Base-by-base conservation (phyloP, 2,888 invertebrate genomes). In the Coelinius sp. region DNA sequence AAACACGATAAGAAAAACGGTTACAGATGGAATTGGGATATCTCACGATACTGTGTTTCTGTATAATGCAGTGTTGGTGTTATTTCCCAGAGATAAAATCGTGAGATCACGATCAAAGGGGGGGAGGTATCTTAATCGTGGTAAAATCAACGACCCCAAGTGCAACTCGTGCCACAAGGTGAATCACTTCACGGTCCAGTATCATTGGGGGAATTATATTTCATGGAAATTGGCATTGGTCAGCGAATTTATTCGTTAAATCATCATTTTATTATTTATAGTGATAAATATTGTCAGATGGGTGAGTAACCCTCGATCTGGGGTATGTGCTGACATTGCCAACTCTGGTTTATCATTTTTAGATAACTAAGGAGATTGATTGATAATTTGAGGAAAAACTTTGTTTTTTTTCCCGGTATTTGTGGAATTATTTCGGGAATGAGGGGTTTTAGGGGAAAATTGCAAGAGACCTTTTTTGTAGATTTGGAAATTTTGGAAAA, bases 101-200 rank as follows among this genome's bases (percentile, higher is more conserved):
- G 41, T 41, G 25, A 38, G 63, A 63, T 63, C 63, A 63, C 63
- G 63, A 63, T 63, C 63, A 24, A 17, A 10, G 38, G 41, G 41
- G 59, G n/a, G n/a, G n/a, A n/a, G n/a, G n/a, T n/a, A 63, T 41
- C 41, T 44, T 44, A 24, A 41, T 44, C 63, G 41, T 41, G 63
- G 41, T 24, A 22, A 63, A 63, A 63, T 41, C 63, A 63, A 24
- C 63, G 63, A 63, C 44, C 63, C 44, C 41, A 41, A 63, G 44
- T 44, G 41, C 63, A 63, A 25, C 24, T 63, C 41, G 63, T 63
- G 63, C 38, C 41, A 41, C 38, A 63, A 63, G 63, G 38, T 63
- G 63, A 63, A 63, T 38, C 63, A 63, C 63, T 63, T 41, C 41
- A 63, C 63, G 63, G 59, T 59, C 59, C 59, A 59, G 31, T 59